Percentiles rank a stretch among this genome's conserved stretches.
Evolutionary conservation across 2,888 invertebrate genomes (phyloP).

Genomic region (Gerosis bhagava): DNA sequence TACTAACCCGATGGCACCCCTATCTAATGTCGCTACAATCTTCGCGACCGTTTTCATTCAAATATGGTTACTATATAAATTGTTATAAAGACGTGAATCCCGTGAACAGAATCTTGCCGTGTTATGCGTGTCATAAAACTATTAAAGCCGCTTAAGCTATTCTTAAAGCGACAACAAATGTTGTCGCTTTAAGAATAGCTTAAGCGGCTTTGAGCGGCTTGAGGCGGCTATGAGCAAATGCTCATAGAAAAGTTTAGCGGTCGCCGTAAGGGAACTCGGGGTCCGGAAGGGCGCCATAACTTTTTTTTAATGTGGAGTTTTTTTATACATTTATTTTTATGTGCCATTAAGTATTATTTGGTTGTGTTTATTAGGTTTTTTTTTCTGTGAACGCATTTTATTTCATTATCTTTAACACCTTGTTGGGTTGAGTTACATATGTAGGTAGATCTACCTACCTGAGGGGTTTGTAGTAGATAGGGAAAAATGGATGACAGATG

Average conservation of each 20-base stretch:
- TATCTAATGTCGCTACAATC: conserved; percentile 71
- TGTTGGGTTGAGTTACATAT: too few species aligned
- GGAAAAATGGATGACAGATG: conserved; percentile 32
- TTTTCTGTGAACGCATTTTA: conserved; percentile 60
- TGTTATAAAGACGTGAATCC: conserved; percentile 49
- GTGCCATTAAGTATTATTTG: conserved; percentile 71
- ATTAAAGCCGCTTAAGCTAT: conserved; percentile 80
- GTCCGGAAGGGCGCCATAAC: conserved; percentile 65
- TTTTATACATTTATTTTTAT: conserved; percentile 64
- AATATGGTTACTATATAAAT: too few species aligned
- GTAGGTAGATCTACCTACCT: too few species aligned
- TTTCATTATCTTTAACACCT: conserved; percentile 76
- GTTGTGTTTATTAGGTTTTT: conserved; percentile 59
- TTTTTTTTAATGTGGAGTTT: conserved; percentile 55
- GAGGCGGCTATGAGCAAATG: too few species aligned
- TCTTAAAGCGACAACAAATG: conserved; percentile 68
- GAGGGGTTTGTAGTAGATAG: too few species aligned
- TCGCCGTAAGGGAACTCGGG: conserved; percentile 48
- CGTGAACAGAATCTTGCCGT: conserved; percentile 41
- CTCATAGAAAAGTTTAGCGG: conserved; percentile 60
- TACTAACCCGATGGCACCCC: conserved; percentile 66
- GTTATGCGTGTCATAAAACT: conserved; percentile 81
- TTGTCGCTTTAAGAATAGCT: conserved; percentile 75
- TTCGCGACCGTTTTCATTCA: conserved; percentile 64
- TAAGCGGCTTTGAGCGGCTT: conserved; percentile 80